Conservation (phyloP, 1,140 invertebrate species). For the Orchesella cincta region DNA sequence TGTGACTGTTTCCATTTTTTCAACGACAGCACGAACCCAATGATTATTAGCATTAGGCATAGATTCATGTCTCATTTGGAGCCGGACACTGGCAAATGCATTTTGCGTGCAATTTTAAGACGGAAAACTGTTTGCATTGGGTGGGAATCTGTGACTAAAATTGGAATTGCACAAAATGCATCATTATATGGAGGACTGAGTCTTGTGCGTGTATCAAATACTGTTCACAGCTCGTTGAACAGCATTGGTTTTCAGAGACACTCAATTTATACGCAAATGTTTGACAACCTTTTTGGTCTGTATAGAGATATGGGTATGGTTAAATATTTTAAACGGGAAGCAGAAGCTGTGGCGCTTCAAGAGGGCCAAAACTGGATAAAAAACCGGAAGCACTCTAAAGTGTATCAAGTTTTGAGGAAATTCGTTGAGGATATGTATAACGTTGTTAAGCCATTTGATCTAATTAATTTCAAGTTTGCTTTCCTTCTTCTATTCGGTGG, state of each 20-base stretch:
- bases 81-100: conserved; percentile 35
- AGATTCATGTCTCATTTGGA: conserved; percentile 36
- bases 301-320: conserved; percentile 41
- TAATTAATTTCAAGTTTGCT: conserved; percentile 29
- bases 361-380: conserved; percentile 27
- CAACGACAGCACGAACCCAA: conserved; percentile 28
- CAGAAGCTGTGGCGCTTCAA: not conserved
- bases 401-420: conserved; percentile 6
- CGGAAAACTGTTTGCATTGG: conserved; percentile 34
- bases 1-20: conserved; percentile 42
- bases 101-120: conserved; percentile 26
- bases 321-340: conserved; percentile 10
- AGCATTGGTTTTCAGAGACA: conserved; percentile 35
- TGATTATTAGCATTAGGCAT: conserved; percentile 19
- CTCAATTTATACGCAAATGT: conserved; percentile 32
- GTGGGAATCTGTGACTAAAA: conserved; percentile 35
- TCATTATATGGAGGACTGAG: conserved; percentile 29
- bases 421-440: not conserved
- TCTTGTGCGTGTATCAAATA: conserved; percentile 29
- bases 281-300: conserved; percentile 23
- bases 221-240: conserved; percentile 32
- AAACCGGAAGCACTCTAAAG: conserved; percentile 7
- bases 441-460: conserved; percentile 31
- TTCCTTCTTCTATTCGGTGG: conserved; percentile 21
- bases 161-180: conserved; percentile 33